A percentile compares a stretch with the other conserved stretches of the same genome.
phyloP scores from a whole-genome alignment of 2,888 invertebrate species.

The Tetramorium bicarinatum region DNA sequence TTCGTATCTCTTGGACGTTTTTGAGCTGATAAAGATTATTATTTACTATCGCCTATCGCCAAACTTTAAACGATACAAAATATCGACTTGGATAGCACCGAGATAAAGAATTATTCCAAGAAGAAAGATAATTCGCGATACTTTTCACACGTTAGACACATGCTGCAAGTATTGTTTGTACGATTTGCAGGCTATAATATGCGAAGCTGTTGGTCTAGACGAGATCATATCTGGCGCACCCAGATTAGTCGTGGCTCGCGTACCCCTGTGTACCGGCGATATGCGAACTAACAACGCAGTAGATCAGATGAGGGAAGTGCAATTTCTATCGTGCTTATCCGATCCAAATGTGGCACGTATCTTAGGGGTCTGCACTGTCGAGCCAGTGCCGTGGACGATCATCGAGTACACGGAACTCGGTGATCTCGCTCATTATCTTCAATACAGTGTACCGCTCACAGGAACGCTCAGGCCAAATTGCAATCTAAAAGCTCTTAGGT shows the following conservation, averaged over 20 bases:
- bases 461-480: slow-evolving; percentile 83
- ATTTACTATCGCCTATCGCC: background rate
- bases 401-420: slow-evolving; percentile 92
- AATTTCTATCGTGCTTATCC: slow-evolving; percentile 90
- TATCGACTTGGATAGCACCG: background rate
- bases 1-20: background rate
- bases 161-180: background rate
- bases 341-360: slow-evolving; percentile 90
- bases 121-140: background rate
- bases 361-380: slow-evolving; percentile 88
- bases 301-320: slow-evolving; percentile 89
- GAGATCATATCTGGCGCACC: slow-evolving; percentile 87
- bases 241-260: slow-evolving; percentile 88
- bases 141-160: background rate
- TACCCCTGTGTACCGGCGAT: slow-evolving; percentile 85
- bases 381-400: slow-evolving; percentile 89
- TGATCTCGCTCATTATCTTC: slow-evolving; percentile 91
- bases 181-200: slow-evolving; percentile 87
- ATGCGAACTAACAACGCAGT: slow-evolving; percentile 84
- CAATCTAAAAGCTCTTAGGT: slow-evolving; percentile 85
- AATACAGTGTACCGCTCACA: slow-evolving; percentile 85
- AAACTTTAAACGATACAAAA: slow-evolving; percentile 7
- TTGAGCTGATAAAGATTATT: background rate
- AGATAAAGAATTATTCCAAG: background rate
- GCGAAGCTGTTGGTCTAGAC: slow-evolving; percentile 87